Base-by-base conservation (phyloP, 2,888 invertebrate species). In the Operophtera brumata region DNA sequence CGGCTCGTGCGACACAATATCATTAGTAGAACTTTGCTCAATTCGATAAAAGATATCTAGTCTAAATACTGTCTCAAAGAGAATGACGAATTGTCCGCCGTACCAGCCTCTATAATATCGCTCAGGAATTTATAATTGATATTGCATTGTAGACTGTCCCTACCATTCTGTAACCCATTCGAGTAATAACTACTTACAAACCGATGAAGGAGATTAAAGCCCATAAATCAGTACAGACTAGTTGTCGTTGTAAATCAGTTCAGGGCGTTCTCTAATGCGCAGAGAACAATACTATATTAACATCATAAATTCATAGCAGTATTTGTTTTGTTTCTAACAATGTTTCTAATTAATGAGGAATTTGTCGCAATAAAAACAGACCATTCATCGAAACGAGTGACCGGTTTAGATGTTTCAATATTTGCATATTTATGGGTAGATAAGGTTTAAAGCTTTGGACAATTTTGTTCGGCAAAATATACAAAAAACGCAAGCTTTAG, bases 1-100 rank as follows among this genome's bases (percentile, higher is more conserved):
- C 74, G 73, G 77, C 82, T 80, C 81, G 78, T 77, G 81, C 84
- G 82, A 80, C 80, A 82, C 78, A 83, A 78, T 80, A 82, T 80
- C 80, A 72, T 73, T 76, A 72, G 72, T 75, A 78, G 80, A 81
- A 82, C 73, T 76, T 71, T 63, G 68, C 69, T 73, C 71, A 70
- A 78, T 76, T 74, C 71, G 73, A 80, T 75, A 77, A 71, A 56
- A 64, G 67, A 77, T 72, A 76, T 70, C 66, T 62, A 73, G 71
- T 72, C 75, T 74, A 77, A 78, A 77, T 75, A 77, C 77, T 70
- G 73, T 73, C 74, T 71, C 71, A 20, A 70, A 72, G 73, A 68
- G 57, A 74, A 78, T 81, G 77, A 79, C 73, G 74, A 75, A 81
- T 79, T 72, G 67, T 70, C 62, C 62, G 61, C 62, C 59, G 57